Evolutionary conservation across 2,888 invertebrate species (phyloP), one percentile per base, ranked within the genome.

Genomic region (Tuberolachnus salignus): DNA sequence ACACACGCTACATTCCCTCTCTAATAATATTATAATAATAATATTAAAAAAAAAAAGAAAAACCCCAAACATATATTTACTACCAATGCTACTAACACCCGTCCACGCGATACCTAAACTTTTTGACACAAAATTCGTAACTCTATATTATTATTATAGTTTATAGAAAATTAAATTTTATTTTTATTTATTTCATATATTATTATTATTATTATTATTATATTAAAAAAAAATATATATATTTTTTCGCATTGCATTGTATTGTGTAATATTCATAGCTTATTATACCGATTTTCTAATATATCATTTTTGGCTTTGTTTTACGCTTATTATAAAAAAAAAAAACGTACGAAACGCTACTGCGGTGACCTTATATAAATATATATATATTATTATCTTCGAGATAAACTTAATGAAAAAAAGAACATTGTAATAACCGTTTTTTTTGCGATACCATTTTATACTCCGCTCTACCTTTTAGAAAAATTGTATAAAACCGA

Each of bases 261-360:
- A 66, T 69, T 51, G 49, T 69, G 21, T 46, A n/a, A 49, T 42
- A 34, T 57, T 67, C 23, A 55, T 70, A 64, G 72, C 72, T 80
- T 72, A 44, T 44, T 44, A 44, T 44, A 64, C 34, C 57, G 21
- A 70, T 72, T 57, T 73, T 74, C 21, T 53, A 59, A 67, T 75
- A 70, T 59, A 10, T 66, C 80, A 53, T 69, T 61, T 80, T 72
- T 46, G 69, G 78, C 71, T 78, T 72, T 80, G 66, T 72, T 74
- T 75, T 81, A 66, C 71, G 73, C 64, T 80, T 80, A 44, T 55
- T 55, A 46, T 23, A 67, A 46, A 14, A 72, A 19, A 53, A 19
- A 11, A 61, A 34, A 13, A 8, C 16, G 34, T 42, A 51, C 11
- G 16, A 34, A 72, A 61, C 19, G 46, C 57, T 59, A 46, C 34